Percentiles rank a stretch among this genome's conserved stretches.
phyloP scores from a whole-genome alignment of 2,113 vertebrate genomes.

The Brevimyrus niger region DNA sequence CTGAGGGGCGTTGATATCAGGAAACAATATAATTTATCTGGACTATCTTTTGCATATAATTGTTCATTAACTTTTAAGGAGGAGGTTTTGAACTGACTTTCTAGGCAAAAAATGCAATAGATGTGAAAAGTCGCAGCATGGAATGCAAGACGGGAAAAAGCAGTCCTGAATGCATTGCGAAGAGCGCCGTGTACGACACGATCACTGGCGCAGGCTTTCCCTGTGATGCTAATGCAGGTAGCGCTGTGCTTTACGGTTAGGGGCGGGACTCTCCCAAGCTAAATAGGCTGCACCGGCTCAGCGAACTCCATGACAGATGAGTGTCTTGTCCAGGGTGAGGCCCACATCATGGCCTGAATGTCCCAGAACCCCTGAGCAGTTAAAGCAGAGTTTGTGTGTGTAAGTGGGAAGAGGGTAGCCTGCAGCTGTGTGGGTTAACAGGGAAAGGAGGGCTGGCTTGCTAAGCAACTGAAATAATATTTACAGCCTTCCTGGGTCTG shows the following conservation, averaged over 20 bases:
- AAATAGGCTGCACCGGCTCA: background rate
- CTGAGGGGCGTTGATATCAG: background rate
- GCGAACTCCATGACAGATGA: background rate
- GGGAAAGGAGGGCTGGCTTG: background rate
- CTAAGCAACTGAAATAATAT: constrained; percentile 9
- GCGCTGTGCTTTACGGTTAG: background rate
- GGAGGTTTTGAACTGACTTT: background rate
- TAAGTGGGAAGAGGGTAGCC: background rate
- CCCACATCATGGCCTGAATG: background rate
- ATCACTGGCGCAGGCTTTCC: background rate
- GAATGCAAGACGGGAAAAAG: background rate
- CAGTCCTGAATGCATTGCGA: background rate
- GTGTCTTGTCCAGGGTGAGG: background rate
- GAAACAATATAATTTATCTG: background rate
- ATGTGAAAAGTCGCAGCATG: background rate
- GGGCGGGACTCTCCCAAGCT: background rate
- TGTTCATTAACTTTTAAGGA: background rate
- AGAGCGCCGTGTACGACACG: background rate
- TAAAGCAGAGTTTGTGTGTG: background rate
- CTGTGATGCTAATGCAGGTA: background rate
- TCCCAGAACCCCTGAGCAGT: background rate
- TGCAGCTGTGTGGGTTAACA: background rate
- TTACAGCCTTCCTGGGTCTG: background rate
- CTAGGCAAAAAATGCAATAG: background rate
- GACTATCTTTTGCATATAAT: background rate